Evolutionary conservation across 2,888 invertebrate genomes (phyloP), one percentile per base, ranked within the genome.

Genomic region (Pheosia tremula): DNA sequence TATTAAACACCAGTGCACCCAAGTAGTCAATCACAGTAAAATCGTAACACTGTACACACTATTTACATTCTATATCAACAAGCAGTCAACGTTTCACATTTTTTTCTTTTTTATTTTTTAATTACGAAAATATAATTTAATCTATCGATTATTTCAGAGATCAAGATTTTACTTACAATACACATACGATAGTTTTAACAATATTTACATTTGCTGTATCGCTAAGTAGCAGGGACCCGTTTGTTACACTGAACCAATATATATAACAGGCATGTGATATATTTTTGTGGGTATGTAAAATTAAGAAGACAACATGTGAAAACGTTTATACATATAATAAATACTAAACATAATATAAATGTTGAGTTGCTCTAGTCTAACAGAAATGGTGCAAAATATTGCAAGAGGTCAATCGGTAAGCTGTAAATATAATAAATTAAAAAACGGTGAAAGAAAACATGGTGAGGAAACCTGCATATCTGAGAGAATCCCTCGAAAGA

Each of bases 51-150:
- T 90, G 84, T 90, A 91, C 90, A 90, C 50, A 61, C 39, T 39
- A 55, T 59, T 81, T 89, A 89, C 87, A 82, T 53, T 59, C 70
- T 71, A 63, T 69, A 83, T 82, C 75, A 87, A 89, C 85, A 85
- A 85, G 83, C 85, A 83, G 82, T 87, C 84, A 80, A 69, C 61
- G 66, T 56, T 56, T 56, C 45, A 41, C 56, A 56, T 36, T 43
- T 11, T 72, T 75, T 72, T 74, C 63, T 63, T 70, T 78, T 77
- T 79, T 65, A 66, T 67, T 63, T 76, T 68, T 77, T 83, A 81
- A 84, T 88, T 91, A 91, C 75, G 89, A 91, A 91, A 91, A 91
- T 91, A 91, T 89, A 89, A 88, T 90, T 86, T 87, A 88, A 85
- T 86, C 82, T 86, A 89, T 84, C 70, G 80, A 83, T 88, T 84